Conservation (phyloP, 1,140 invertebrate species). For the Drosophila nannoptera region DNA sequence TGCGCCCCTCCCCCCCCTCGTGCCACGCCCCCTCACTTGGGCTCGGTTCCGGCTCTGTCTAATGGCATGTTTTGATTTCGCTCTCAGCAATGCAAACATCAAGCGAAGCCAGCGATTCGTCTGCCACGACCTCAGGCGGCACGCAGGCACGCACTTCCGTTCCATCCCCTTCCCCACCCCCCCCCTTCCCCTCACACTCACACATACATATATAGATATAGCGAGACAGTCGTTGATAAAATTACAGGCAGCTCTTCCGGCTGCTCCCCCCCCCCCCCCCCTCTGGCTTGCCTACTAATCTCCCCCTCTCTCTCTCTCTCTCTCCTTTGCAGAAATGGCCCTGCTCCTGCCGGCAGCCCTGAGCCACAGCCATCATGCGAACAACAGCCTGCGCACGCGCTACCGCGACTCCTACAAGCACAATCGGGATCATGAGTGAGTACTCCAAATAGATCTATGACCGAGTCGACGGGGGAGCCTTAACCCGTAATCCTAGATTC, state of each 20-base stretch:
- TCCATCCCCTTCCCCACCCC: not conserved
- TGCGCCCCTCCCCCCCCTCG: not conserved
- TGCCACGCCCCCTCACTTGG: constrained; percentile 5
- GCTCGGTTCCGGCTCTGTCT: constrained; percentile 43
- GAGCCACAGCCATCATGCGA: constrained; percentile 84
- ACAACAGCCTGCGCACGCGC: constrained; percentile 85
- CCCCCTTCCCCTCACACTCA: not conserved
- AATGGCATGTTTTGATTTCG: constrained; percentile 71
- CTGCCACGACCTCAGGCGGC: constrained; percentile 43
- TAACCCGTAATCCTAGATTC: too few species aligned
- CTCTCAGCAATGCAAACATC: constrained; percentile 52
- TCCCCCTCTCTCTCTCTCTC: constrained; percentile 4
- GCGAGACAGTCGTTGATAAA: constrained; percentile 13
- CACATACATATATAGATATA: not conserved
- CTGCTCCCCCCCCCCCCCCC: not conserved
- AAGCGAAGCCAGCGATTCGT: constrained; percentile 23
- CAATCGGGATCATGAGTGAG: constrained; percentile 90
- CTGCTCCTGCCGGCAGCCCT: constrained; percentile 87
- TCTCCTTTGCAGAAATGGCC: constrained; percentile 86
- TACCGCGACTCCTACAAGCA: constrained; percentile 86
- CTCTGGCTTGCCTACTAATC: not conserved
- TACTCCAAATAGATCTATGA: constrained; percentile 49
- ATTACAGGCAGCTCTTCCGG: constrained; percentile 35
- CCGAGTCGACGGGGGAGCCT: too few species aligned
- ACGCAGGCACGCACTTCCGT: constrained; percentile 32